Evolutionary conservation across 2,797 vertebrate species (phyloP).

Genomic region (Syndactyla subalaris): DNA sequence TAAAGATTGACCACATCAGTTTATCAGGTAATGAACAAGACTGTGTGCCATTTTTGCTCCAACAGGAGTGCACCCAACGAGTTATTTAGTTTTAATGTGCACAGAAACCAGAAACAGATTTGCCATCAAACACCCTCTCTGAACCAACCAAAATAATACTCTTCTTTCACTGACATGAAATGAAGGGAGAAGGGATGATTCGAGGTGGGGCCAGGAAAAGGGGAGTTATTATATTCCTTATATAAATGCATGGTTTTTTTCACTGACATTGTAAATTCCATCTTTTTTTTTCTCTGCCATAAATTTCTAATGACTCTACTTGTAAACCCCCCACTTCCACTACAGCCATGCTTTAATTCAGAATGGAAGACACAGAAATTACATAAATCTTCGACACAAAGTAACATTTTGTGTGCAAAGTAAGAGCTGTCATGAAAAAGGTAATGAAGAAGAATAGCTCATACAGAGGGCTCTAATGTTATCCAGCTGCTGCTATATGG

Average conservation of each 20-base stretch:
- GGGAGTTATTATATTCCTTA: not conserved
- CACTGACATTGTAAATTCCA: not conserved
- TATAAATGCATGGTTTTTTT: slow-evolving; percentile 36
- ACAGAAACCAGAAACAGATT: slow-evolving; percentile 10
- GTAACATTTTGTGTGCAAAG: slow-evolving; percentile 86
- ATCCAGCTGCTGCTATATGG: slow-evolving; percentile 91
- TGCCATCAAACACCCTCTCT: not conserved
- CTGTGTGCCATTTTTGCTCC: not conserved
- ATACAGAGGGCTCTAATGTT: slow-evolving; percentile 88
- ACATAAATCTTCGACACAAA: slow-evolving; percentile 91
- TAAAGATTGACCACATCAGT: slow-evolving; percentile 1
- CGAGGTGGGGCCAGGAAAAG: not conserved
- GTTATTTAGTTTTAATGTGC: not conserved
- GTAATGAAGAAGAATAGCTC: slow-evolving; percentile 94
- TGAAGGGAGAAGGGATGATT: not conserved
- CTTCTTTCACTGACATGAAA: not conserved
- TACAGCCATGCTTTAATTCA: slow-evolving; percentile 66
- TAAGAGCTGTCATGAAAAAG: slow-evolving; percentile 89
- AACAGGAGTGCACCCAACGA: not conserved
- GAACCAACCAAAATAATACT: not conserved
- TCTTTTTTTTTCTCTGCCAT: not conserved
- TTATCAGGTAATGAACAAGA: slow-evolving; percentile 2
- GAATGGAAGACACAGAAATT: slow-evolving; percentile 84
- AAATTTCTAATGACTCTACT: slow-evolving; percentile 20
- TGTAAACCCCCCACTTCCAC: slow-evolving; percentile 47